Base-by-base conservation (phyloP, 2,888 invertebrate species). In the Cosmia pyralina region DNA sequence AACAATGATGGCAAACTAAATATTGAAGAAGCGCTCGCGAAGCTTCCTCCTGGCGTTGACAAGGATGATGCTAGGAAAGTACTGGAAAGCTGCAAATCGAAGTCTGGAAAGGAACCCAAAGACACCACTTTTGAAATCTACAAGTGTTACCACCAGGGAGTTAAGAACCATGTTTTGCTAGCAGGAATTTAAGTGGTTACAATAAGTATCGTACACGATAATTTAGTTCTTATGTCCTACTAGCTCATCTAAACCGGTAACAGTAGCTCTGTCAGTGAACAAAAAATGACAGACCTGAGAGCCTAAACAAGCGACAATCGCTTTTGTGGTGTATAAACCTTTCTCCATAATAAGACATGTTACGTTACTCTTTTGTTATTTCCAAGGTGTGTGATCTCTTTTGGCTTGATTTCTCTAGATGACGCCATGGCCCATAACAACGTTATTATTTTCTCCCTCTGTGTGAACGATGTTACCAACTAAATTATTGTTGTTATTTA, bases 41-140 rank as follows among this genome's bases (percentile, higher is more conserved):
- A 96, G 79, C 63, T 96, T 0, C 95, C 96, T 0, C 76, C 91
- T 4, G 94, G 94, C 1, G 89, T 94, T 0, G 93, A 94, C 58
- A 93, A 93, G 55, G 88, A 88, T 2, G 93, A 93, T 0, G 93
- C 94, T 0, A 88, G 89, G 62, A 94, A 94, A 58, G 87, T 96
- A 11, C 88, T 95, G 0, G 93, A 93, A 58, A 90, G 89, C 53
- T 96, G 96, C 86, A 94, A 94, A 79, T 89, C 81, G 11, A 93
- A 94, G 68, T 90, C 88, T 38, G 96, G 95, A 1, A 92, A 91
- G 67, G 92, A 93, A 15, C 86, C 92, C 0, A 92, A 93, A 1
- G 96, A 96, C 6, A 94, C 92, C 0, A 94, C 95, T 0, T 95
- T 90, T 57, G 91, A 95, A 81, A 92, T 94, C 13, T 94, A 92